Percentiles rank a stretch among this genome's conserved stretches.
Evolutionary conservation across 2,888 invertebrate species (phyloP).

Genomic region (Ptychoptera albimana): DNA sequence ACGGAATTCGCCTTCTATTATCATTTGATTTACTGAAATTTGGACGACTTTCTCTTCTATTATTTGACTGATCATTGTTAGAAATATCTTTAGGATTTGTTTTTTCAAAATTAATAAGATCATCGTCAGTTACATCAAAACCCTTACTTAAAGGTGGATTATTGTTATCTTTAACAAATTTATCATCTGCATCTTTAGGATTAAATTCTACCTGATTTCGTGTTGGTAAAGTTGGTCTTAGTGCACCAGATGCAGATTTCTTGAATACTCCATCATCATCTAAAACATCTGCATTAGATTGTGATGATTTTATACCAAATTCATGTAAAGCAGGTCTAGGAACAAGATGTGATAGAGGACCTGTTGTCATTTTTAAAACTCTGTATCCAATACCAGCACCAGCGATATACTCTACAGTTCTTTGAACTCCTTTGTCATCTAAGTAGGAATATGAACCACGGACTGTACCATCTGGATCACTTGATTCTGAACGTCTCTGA

Average conservation of each 20-base stretch:
- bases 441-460: constrained; percentile 62
- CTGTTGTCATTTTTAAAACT: constrained; percentile 50
- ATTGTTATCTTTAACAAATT: too few relatives aligned
- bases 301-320: constrained; percentile 28
- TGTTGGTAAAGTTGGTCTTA: neutral
- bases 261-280: constrained; percentile 5
- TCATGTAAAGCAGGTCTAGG: constrained; percentile 35
- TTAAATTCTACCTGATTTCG: neutral
- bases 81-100: too few relatives aligned
- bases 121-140: too few relatives aligned
- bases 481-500: constrained; percentile 56
- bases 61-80: too few relatives aligned
- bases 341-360: constrained; percentile 33
- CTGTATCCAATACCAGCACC: constrained; percentile 64
- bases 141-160: too few relatives aligned
- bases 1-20: too few relatives aligned
- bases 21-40: too few relatives aligned
- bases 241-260: constrained; percentile 1
- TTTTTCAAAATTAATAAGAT: too few relatives aligned
- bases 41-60: too few relatives aligned
- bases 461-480: constrained; percentile 53
- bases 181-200: neutral
- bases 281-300: constrained; percentile 19
- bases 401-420: constrained; percentile 62
- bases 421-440: constrained; percentile 62